Percentiles rank a stretch among this genome's conserved stretches.
Evolutionary conservation across 1,140 invertebrate species (phyloP).

Genomic region (Bathynomus jamesi): DNA sequence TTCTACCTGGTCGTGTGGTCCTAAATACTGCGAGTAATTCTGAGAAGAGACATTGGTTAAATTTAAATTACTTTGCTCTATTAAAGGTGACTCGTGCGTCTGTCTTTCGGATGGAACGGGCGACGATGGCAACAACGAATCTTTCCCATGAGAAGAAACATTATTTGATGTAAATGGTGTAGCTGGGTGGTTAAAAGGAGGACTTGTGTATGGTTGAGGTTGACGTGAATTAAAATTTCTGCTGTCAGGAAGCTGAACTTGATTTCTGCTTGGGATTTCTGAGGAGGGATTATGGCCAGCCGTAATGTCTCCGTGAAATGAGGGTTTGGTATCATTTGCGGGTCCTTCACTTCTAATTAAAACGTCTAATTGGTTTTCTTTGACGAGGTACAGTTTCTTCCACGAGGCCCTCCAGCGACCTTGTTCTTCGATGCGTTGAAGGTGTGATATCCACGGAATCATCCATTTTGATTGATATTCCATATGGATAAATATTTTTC

Average conservation of each 20-base stretch:
- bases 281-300: background rate
- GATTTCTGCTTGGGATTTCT: background rate
- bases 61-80: background rate
- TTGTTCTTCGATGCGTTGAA: constrained; percentile 38
- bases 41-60: background rate
- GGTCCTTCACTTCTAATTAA: background rate
- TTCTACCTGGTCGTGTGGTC: constrained; percentile 19
- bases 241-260: background rate
- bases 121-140: constrained; percentile 13
- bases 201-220: background rate
- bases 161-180: background rate
- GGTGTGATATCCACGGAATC: background rate
- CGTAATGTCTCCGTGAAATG: background rate
- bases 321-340: background rate
- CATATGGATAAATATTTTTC: constrained; percentile 35
- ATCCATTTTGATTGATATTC: constrained; percentile 32
- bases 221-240: background rate
- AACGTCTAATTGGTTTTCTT: background rate
- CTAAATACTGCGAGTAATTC: constrained; percentile 14
- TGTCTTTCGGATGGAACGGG: constrained; percentile 19
- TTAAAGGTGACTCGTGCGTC: constrained; percentile 12
- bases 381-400: constrained; percentile 43
- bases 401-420: constrained; percentile 57
- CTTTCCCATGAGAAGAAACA: too few species aligned
- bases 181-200: background rate